Conservation (phyloP, 2,113 vertebrate genomes). For the Campylomormyrus numenius region DNA sequence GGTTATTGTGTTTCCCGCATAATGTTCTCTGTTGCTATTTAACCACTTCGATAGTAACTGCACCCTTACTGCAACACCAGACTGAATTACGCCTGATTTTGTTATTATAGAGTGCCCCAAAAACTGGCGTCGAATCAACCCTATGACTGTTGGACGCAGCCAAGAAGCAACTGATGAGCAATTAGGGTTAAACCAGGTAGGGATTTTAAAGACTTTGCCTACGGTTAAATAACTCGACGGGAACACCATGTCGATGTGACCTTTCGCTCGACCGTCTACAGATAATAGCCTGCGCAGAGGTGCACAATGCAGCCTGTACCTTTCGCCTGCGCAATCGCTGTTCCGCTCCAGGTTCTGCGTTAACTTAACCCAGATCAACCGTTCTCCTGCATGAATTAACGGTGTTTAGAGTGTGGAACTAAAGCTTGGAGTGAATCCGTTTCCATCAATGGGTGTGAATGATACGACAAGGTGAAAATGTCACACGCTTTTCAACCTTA, state of each 20-base stretch:
- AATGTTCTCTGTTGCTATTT: not conserved
- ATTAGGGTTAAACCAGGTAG: not conserved
- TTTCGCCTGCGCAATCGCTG: not conserved
- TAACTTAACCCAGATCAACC: not conserved
- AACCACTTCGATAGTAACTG: not conserved
- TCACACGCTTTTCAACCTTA: no score
- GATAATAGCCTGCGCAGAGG: not conserved
- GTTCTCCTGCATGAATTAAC: not conserved
- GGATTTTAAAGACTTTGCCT: not conserved
- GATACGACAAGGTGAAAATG: not conserved
- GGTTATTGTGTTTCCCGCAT: not conserved
- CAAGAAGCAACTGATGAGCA: not conserved
- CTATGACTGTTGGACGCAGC: not conserved
- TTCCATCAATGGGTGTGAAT: not conserved
- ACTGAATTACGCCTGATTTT: not conserved
- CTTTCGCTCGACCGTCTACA: not conserved
- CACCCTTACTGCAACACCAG: not conserved
- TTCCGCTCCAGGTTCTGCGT: not conserved
- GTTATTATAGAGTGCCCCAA: not conserved
- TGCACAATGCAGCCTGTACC: not conserved
- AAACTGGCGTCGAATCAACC: not conserved
- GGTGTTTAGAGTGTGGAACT: not conserved
- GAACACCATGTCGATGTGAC: not conserved
- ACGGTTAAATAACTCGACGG: not conserved
- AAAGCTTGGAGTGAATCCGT: not conserved